phyloP scores from a whole-genome alignment of 2,797 vertebrate species.

The Mormyrops attenuatus region DNA sequence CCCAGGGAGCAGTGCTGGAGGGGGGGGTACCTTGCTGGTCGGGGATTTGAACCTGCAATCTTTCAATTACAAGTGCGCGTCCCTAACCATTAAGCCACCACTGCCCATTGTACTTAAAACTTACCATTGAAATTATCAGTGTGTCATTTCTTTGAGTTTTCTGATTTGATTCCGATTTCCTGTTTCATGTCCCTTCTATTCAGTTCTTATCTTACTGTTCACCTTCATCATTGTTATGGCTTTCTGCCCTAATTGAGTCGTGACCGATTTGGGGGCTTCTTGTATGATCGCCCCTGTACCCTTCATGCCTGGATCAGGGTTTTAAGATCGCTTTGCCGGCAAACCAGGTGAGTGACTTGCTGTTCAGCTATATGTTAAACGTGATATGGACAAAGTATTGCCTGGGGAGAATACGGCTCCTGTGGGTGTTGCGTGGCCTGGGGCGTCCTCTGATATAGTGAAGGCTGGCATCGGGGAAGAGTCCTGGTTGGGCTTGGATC shows the following conservation, averaged over 20 bases:
- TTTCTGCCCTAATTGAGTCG: background rate
- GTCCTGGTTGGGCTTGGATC: background rate
- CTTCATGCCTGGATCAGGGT: too few relatives aligned
- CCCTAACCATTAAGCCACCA: too few relatives aligned
- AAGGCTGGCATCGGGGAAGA: background rate
- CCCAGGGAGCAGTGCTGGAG: too few relatives aligned
- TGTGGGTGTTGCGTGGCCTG: background rate
- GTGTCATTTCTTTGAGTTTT: background rate
- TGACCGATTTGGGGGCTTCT: too few relatives aligned
- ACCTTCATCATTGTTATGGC: background rate
- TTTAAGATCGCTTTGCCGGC: too few relatives aligned
- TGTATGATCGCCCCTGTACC: too few relatives aligned
- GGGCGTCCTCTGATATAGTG: background rate
- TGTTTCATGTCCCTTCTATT: background rate
- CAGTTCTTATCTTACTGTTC: background rate
- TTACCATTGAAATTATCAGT: background rate
- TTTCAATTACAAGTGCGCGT: too few relatives aligned
- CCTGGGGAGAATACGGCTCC: too few relatives aligned
- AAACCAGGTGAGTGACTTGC: background rate
- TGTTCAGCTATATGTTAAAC: background rate
- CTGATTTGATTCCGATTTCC: background rate
- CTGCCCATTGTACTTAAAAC: background rate
- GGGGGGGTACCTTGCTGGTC: too few relatives aligned
- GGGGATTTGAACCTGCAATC: too few relatives aligned
- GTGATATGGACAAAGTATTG: background rate